Base-by-base conservation (phyloP, 2,888 invertebrate species). In the Drosophila multiciliata region DNA sequence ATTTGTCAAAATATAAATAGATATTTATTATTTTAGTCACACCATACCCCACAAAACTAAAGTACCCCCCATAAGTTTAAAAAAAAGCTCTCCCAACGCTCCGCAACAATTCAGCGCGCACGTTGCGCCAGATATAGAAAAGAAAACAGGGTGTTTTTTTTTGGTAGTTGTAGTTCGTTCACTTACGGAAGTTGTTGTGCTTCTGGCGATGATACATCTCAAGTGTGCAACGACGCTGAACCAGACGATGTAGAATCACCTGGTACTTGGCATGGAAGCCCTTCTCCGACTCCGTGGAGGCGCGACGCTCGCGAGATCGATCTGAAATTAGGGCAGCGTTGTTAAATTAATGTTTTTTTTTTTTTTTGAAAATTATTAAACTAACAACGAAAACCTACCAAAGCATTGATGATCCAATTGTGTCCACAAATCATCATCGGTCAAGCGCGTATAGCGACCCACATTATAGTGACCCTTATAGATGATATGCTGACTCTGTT, bases 141-240 rank as follows among this genome's bases (percentile, higher is more conserved):
- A 11, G 0, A 1, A 70, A 73, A 83, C 76, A 77, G 78, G 80
- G 82, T 84, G 81, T 40, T 40, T 20, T 45, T 29, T 29, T 29
- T 29, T 29, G 26, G 26, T 29, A 29, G 29, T 4, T 9, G n/a
- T 15, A 12, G 3, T 11, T 29, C n/a, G 52, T 23, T 38, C 11
- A 91, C 96, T 96, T 94, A 98, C 98, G 97, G 91, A 98, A 97
- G 66, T 95, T 95, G 88, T 97, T 97, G 68, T 96, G 96, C 60
- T 96, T 95, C 90, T 98, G 96, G 75, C 98, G 95, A 90, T 96
- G 95, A 91, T 97, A 98, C 95, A 98, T 96, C 93, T 98, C 98
- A 61, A 97, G 95, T 90, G 97, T 97, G 59, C 97, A 97, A 91
- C 97, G 96, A 64, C 98, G 94, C 92, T 98, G 98, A 0, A 98